A percentile compares a stretch with the other conserved stretches of the same genome.
Conservation (phyloP, 2,888 invertebrate genomes). For the Amphimallon solstitiale region DNA sequence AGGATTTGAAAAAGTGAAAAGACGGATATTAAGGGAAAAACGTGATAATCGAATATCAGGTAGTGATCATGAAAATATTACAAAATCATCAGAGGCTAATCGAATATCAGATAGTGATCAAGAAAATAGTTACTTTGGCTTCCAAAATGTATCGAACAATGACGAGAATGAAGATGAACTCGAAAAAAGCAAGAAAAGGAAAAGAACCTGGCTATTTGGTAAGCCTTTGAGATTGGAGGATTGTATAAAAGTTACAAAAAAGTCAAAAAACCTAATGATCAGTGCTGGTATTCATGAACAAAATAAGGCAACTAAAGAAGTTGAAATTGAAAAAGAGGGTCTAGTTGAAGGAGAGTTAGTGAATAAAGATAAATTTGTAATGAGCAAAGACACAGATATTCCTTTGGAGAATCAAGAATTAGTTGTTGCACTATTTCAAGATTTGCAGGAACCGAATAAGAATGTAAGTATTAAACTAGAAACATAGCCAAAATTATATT, state of each 20-base stretch:
- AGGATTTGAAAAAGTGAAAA: constrained; percentile 5
- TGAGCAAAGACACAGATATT: too few relatives aligned
- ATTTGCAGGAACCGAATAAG: constrained; percentile 19
- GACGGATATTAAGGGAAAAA: constrained; percentile 26
- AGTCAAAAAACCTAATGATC: background rate
- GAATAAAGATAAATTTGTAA: too few relatives aligned
- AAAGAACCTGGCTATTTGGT: background rate
- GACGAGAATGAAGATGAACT: background rate
- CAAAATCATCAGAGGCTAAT: background rate
- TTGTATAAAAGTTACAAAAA: background rate
- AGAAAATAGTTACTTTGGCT: constrained; percentile 22
- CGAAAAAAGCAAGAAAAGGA: background rate
- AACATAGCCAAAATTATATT: too few relatives aligned
- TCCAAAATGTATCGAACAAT: background rate
- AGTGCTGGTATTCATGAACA: background rate
- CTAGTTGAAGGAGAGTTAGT: background rate
- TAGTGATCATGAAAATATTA: constrained; percentile 2
- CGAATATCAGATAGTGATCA: background rate
- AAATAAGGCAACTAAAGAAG: background rate
- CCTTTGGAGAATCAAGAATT: background rate
- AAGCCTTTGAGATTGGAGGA: constrained; percentile 23
- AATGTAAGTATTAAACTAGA: constrained; percentile 10
- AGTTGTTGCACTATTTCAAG: constrained; percentile 29
- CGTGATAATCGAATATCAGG: constrained; percentile 19
- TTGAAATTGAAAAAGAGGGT: background rate